Percentiles rank a stretch among this genome's conserved stretches.
Conservation (phyloP, 2,113 vertebrate genomes). For the Paramisgurnus dabryanus region DNA sequence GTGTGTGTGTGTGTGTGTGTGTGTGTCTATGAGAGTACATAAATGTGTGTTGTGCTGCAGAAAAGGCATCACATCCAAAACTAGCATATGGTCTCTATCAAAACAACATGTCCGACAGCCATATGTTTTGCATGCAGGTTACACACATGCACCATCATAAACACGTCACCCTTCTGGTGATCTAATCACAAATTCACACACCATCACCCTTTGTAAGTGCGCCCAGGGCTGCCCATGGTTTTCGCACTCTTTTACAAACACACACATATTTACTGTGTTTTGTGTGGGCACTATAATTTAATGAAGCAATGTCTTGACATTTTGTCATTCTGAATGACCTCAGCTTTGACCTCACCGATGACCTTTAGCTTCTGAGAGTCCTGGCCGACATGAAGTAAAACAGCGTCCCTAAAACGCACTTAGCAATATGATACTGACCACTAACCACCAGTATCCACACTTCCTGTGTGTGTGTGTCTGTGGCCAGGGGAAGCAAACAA, state of each 20-base stretch:
- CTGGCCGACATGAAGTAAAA: background rate
- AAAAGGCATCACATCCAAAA: constrained; percentile 34
- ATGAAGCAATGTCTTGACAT: background rate
- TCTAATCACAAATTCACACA: constrained; percentile 34
- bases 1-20: constrained; percentile 18
- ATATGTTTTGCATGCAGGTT: constrained; percentile 47
- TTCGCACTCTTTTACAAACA: background rate
- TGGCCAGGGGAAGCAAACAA: no score
- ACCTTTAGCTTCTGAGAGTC: constrained; percentile 9
- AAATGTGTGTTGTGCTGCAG: constrained; percentile 3
- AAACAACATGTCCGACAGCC: constrained; percentile 53
- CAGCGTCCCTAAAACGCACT: background rate
- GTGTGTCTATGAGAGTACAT: background rate
- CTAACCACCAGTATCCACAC: background rate
- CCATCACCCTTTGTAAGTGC: background rate
- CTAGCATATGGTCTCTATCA: constrained; percentile 55
- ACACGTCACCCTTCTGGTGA: constrained; percentile 24
- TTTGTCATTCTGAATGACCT: constrained; percentile 40
- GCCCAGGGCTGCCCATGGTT: background rate
- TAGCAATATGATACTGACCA: constrained; percentile 27
- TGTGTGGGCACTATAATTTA: background rate
- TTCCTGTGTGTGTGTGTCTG: background rate
- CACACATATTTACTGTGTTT: background rate
- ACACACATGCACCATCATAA: constrained; percentile 27
- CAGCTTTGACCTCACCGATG: constrained; percentile 11